Evolutionary conservation across 2,113 vertebrate species (phyloP).

Genomic region (Sylvietta virens): DNA sequence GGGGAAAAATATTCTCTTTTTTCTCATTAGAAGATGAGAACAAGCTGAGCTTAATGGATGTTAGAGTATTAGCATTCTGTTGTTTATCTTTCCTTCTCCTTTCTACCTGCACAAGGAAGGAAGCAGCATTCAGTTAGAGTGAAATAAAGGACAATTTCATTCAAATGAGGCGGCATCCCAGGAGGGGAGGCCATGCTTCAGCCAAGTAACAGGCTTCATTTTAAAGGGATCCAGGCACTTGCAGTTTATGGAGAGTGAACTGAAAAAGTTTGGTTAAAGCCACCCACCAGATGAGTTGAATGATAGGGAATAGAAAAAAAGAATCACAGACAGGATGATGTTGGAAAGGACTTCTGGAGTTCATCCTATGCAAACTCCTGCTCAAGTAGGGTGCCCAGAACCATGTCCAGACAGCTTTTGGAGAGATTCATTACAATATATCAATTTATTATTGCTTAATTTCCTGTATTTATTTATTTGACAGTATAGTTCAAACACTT

Average conservation of each 20-base stretch:
- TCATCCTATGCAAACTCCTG: not conserved
- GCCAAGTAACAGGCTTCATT: not conserved
- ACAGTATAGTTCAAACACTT: not conserved
- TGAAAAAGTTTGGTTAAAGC: not conserved
- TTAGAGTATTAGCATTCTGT: not conserved
- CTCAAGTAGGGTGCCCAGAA: not conserved
- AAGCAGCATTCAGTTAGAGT: not conserved
- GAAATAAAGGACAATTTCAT: not conserved
- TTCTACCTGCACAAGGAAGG: not conserved
- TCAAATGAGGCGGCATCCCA: not conserved
- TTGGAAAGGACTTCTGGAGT: not conserved
- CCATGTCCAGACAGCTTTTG: not conserved
- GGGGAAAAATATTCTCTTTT: accelerated
- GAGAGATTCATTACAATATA: not conserved
- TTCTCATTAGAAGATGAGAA: not conserved
- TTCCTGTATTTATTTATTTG: not conserved
- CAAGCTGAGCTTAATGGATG: not conserved
- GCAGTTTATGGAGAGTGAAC: not conserved
- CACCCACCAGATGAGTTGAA: not conserved
- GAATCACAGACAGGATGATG: not conserved
- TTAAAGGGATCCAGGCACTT: not conserved
- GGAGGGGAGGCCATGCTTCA: not conserved
- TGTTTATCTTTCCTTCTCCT: not conserved
- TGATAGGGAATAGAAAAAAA: not conserved
- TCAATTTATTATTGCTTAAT: not conserved